Evolutionary conservation across 53 echinoderm and acorn worm species (phyloP), one percentile per base, ranked within the genome.

Genomic region (Arbacia lixula): DNA sequence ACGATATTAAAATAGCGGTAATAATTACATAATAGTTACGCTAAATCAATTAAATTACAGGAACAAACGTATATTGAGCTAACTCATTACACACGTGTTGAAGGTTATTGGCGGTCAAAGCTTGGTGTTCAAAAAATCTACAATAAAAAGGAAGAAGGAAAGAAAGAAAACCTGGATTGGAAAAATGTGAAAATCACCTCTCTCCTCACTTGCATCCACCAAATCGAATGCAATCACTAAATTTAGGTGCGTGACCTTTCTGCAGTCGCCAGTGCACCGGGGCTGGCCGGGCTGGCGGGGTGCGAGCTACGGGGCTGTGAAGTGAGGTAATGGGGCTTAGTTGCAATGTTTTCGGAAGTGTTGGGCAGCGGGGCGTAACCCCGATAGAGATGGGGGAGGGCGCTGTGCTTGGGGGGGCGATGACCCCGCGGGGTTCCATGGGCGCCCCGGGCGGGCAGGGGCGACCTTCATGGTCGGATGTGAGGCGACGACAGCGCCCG

Each of bases 301-400:
- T n/a, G n/a, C 69, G 41, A 69, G 41, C 40, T 69, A 69, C 41
- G 69, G 40, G 69, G 14, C 41, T 77, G 78, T 77, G 16, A 52
- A 77, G 58, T 77, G 78, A 77, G 60, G 78, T 77, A 77, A 77
- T 77, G 37, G 78, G 78, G 78, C 78, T 77, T 77, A 77, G 58
- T 77, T 77, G 56, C 78, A 81, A 81, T 81, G 82, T 81, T 81
- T 81, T 81, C 63, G 82, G 82, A 81, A 81, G 63, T 81, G 82
- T 81, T 63, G 30, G n/a, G 41, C 82, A 63, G 31, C 49, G 64
- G 82, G 64, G 82, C 82, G 64, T 42, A 78, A 81, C 82, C 82
- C 64, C 82, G 64, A 81, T 74, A 74, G 74, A 74, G 74, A 74
- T 74, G 74, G 74, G 50, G 46, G 46, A 14, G 8, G 8, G 46